Evolutionary conservation across 2,797 vertebrate species (phyloP).

Genomic region (Clarias fuscus): DNA sequence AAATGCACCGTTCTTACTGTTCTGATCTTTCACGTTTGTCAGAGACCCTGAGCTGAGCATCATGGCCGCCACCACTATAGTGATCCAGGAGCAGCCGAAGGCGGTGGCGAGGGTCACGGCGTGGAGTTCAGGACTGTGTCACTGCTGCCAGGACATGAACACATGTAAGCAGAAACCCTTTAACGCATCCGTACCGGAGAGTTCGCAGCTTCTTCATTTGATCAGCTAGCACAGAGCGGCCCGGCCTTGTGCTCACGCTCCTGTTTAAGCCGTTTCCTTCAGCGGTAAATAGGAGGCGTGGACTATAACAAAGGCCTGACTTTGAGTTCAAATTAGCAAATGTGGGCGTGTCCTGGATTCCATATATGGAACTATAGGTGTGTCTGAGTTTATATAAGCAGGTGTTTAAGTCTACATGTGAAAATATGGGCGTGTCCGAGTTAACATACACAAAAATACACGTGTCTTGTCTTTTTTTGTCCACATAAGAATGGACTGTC

Average conservation of each 20-base stretch:
- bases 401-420: not conserved
- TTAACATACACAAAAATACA: not conserved
- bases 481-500: not conserved
- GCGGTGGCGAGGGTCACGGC: not conserved
- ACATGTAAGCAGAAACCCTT: constrained; percentile 37
- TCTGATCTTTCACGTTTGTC: not conserved
- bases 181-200: not conserved
- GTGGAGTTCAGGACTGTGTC: constrained; percentile 48
- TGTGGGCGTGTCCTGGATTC: not conserved
- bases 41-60: not conserved
- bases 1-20: no score
- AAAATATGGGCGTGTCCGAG: not conserved
- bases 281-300: no score
- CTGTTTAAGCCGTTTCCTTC: no score
- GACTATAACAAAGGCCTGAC: no score
- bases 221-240: not conserved
- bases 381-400: not conserved
- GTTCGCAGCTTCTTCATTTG: not conserved
- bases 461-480: not conserved
- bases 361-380: not conserved
- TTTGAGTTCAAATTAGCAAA: no score
- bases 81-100: constrained; percentile 31
- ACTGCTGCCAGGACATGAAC: constrained; percentile 44
- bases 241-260: no score
- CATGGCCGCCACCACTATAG: not conserved